Percentiles rank a stretch among this genome's conserved stretches.
Conservation (phyloP, 2,888 invertebrate species). For the Balanococcus diminutus region DNA sequence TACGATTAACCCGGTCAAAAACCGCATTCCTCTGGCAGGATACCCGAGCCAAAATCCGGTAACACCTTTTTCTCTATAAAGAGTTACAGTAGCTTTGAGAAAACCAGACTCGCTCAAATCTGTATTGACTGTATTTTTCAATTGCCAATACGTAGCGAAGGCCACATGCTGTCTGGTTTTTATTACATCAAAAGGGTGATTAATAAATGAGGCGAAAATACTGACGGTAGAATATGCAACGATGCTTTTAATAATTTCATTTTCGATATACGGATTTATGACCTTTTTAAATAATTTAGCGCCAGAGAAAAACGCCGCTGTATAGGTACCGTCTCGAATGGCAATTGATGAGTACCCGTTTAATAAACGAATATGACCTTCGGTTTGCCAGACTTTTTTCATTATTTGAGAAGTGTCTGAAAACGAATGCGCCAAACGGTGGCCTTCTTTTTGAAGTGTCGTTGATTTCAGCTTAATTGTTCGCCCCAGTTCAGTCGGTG, state of each 20-base stretch:
- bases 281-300: constrained; percentile 2
- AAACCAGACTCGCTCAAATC: not conserved
- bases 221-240: not conserved
- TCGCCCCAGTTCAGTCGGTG: not conserved
- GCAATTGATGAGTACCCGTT: constrained; percentile 8
- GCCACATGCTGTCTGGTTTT: constrained; percentile 82
- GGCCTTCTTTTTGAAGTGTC: not conserved
- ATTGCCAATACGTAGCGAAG: not conserved
- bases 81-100: not conserved
- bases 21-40: not conserved
- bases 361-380: constrained; percentile 2
- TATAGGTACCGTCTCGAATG: not conserved
- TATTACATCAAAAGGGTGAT: constrained; percentile 89
- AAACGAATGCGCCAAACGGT: not conserved
- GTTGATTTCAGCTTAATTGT: constrained; percentile 1
- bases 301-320: not conserved
- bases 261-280: not conserved
- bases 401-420: not conserved
- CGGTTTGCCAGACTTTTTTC: constrained; percentile 20
- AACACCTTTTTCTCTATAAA: not conserved
- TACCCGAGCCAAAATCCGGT: not conserved
- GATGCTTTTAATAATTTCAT: not conserved
- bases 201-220: constrained; percentile 75
- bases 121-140: not conserved
- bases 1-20: not conserved